Evolutionary conservation across 2,797 vertebrate species (phyloP).

Genomic region (Pteropus rufus): DNA sequence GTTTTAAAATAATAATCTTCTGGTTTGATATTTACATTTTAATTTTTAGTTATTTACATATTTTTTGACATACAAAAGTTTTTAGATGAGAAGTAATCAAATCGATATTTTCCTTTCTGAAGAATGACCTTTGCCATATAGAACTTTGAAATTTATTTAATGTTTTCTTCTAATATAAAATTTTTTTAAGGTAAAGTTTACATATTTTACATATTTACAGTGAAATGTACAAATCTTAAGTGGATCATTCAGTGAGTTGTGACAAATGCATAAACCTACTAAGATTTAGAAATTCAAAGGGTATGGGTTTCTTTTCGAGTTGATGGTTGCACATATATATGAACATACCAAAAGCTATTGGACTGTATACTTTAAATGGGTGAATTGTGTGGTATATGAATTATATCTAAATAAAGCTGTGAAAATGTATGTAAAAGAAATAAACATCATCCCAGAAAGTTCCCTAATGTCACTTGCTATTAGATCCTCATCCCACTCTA

Average conservation of each 20-base stretch:
- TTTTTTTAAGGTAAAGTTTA: neutral
- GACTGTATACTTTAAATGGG: neutral
- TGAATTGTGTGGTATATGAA: neutral
- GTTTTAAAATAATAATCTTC: neutral
- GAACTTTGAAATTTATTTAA: slow-evolving; percentile 25
- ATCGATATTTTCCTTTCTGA: slow-evolving; percentile 37
- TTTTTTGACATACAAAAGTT: slow-evolving; percentile 18
- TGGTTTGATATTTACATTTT: slow-evolving; percentile 8
- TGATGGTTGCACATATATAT: neutral
- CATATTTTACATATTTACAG: neutral
- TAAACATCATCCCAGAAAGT: neutral
- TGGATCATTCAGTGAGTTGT: neutral
- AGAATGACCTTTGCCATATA: neutral
- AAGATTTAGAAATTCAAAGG: neutral
- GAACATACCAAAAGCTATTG: neutral
- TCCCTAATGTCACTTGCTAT: neutral
- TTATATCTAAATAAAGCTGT: neutral
- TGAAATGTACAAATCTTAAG: neutral
- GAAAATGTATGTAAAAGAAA: neutral
- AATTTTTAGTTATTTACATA: neutral
- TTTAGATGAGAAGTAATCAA: slow-evolving; percentile 11
- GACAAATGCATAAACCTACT: neutral
- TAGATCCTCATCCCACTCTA: neutral
- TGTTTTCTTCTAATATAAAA: slow-evolving; percentile 20
- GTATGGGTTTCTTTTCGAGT: neutral